Base-by-base conservation (phyloP, 2,113 vertebrate species). In the Chaetura pelagica region DNA sequence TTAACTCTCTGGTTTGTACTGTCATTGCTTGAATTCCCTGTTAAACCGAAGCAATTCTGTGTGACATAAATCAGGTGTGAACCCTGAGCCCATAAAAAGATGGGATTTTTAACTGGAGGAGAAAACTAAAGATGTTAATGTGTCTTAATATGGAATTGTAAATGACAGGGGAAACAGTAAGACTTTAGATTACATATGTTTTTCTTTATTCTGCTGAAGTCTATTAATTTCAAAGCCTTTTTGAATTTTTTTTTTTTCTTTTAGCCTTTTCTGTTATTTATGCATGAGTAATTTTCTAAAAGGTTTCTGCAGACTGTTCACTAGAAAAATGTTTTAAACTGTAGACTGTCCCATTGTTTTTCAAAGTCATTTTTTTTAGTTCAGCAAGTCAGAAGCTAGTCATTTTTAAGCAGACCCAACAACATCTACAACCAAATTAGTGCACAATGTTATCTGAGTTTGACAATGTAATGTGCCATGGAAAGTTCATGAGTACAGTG, bases 361-460 rank as follows among this genome's bases (percentile, higher is more conserved):
- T 75, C 57, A 55, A 55, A 67, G 19, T 6, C 52, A 87, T 63
- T 61, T 18, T 7, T 80, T 68, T 52, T 40, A 63, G 10, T 82
- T 69, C 64, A 54, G 7, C 34, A n/a, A 29, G 27, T 59, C 57
- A 42, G 34, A 42, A 82, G 6, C 9, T 59, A 62, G 11, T 32
- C 35, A 24, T 67, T 87, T 87, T 42, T 63, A 30, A 49, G 12
- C 3, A 35, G 16, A 12, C 10, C 12, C 23, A 89, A 7, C 7
- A 63, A 24, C 15, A 46, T 9, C 16, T 71, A 54, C 0, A 1
- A 9, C 27, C 35, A 34, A 67, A 44, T 4, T 1, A 1, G 5
- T 6, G 8, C 7, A 27, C 2, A 3, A 2, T 19, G 42, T 57
- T 64, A 42, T 24, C 34, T 18, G 18, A 55, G 19, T 64, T 38